Base-by-base conservation (phyloP, 1,140 invertebrate genomes). In the Adelges cooleyi region DNA sequence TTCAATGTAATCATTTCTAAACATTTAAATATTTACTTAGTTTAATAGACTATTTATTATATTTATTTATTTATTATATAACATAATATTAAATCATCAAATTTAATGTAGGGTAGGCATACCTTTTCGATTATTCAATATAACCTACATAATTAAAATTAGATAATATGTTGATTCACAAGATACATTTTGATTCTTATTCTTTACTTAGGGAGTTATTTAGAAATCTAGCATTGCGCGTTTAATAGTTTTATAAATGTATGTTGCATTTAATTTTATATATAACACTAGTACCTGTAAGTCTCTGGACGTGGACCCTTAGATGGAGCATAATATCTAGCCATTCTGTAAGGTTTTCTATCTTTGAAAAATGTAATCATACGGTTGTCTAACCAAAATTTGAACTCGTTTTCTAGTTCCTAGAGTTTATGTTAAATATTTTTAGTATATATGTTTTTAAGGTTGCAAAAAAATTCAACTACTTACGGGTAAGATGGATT, bases 271-370 rank as follows among this genome's bases (percentile, higher is more conserved):
- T 33, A 33, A 33, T 33, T 33, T 33, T 44, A 13, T 13, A 3
- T 17, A 17, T 33, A 52, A 17, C 17, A 25, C 18, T 54, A 73
- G 71, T 72, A 84, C 79, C 79, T 79, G 74, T 89, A 92, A 36
- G 86, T 87, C 73, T 91, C 89, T 0, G 89, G 89, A 44, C 89
- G 78, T 8, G 90, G 89, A 11, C 83, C 82, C 11, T 75, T 74
- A 44, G 78, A 80, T 36, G 70, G 69, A 5, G 70, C 71, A 67
- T 76, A 75, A 40, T 83, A 81, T n/a, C 80, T 78, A 2, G 82
- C 77, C 67, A 89, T 71, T 29, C 72, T 77, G 68, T 82, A 82
- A 17, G 75, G 75, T 25, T 75, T 75, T 0, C 77, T 79, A 36
- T 82, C 71, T 44, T 81, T 79, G 15, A 72, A 67, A 2, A 86